These are phyloP conservation scores for Cichladusa arquata DNA, from an alignment of 2,113 vertebrate species.

Conservation along the genomic window DNA sequence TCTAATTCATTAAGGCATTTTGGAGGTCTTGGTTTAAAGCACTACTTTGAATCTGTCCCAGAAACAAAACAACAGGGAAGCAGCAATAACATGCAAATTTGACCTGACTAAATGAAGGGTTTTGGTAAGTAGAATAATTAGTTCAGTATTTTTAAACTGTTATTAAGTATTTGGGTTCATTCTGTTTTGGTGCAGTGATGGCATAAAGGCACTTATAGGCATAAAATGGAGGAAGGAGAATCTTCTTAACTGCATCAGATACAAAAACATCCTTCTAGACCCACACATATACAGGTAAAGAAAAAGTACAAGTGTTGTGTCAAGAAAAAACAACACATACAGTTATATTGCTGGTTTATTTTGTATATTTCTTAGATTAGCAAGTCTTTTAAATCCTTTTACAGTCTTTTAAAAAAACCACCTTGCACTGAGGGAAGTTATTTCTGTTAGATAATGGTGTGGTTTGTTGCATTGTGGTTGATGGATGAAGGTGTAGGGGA, in stretches of 20 bases:
- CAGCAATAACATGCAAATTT: neutral
- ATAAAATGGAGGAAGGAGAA: neutral
- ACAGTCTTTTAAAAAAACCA: neutral
- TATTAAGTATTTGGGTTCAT: neutral
- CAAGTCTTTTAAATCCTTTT: neutral
- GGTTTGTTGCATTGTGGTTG: neutral
- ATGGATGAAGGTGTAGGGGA: neutral
- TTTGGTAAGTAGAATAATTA: neutral
- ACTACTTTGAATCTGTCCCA: neutral
- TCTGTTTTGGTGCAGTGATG: neutral
- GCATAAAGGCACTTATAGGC: neutral
- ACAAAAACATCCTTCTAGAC: neutral
- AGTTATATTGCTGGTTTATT: neutral
- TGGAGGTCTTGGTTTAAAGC: neutral
- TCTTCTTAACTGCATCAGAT: neutral
- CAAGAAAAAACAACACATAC: neutral
- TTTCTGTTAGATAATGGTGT: neutral
- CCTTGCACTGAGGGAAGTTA: neutral
- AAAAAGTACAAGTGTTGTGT: neutral
- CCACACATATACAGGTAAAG: neutral
- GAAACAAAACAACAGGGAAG: neutral
- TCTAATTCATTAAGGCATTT: neutral
- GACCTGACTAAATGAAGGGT: neutral
- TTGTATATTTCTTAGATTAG: neutral
- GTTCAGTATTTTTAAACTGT: neutral